Conservation (phyloP, 2,888 invertebrate species). For the Eupithecia vulgata region DNA sequence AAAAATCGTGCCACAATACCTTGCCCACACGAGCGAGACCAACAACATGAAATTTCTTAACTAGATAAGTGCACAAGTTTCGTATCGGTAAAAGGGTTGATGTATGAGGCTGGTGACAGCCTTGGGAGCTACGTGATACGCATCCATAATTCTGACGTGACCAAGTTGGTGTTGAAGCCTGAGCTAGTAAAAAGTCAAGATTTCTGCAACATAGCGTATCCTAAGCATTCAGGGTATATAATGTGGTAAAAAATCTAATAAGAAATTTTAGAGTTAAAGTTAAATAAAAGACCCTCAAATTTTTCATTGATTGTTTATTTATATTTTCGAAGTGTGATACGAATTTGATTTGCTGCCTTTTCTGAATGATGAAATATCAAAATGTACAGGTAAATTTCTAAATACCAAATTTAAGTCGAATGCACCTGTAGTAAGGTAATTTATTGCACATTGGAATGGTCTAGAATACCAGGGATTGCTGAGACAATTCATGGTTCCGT, state of each 20-base stretch:
- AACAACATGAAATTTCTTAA: slow-evolving; percentile 38
- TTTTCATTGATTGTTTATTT: neutral
- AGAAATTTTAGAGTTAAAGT: neutral
- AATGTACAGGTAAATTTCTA: neutral
- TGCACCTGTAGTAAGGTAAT: slow-evolving; percentile 39
- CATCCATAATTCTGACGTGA: slow-evolving; percentile 64
- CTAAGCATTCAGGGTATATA: neutral
- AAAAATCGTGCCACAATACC: neutral
- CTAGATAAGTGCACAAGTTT: slow-evolving; percentile 50
- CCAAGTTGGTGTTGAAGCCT: slow-evolving; percentile 34
- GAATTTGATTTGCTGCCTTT: neutral
- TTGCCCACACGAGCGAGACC: slow-evolving; percentile 9
- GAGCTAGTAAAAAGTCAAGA: neutral
- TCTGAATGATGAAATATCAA: neutral
- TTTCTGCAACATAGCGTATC: neutral
- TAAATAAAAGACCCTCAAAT: neutral
- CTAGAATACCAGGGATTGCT: slow-evolving; percentile 57
- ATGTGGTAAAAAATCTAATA: neutral
- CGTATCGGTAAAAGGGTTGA: slow-evolving; percentile 67
- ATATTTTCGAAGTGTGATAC: neutral
- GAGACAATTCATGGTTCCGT: slow-evolving; percentile 70
- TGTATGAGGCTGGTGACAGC: slow-evolving; percentile 72
- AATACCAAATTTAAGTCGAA: slow-evolving; percentile 34
- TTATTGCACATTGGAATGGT: slow-evolving; percentile 44
- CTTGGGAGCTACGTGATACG: slow-evolving; percentile 64